Evolutionary conservation across 2,113 vertebrate genomes (phyloP).

Genomic region (Chloropsis hardwickii): DNA sequence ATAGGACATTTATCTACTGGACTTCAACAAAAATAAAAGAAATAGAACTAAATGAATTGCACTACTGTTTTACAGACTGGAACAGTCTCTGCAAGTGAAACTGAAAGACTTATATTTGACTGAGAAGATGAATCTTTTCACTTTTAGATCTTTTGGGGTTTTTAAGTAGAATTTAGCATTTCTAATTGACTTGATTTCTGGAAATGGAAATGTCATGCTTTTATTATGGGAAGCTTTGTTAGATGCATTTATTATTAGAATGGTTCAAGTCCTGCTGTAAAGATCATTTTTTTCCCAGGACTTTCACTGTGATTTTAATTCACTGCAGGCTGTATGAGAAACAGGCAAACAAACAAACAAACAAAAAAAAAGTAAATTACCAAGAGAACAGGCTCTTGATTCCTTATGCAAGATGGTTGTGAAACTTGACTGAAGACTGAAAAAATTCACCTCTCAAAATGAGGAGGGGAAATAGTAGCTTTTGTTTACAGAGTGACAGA

Average conservation of each 20-base stretch:
- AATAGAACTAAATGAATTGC: slow-evolving; percentile 86
- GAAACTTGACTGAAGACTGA: slow-evolving; percentile 69
- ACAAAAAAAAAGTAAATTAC: background rate
- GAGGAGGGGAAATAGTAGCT: slow-evolving; percentile 41
- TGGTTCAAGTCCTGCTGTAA: slow-evolving; percentile 79
- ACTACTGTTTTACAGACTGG: slow-evolving; percentile 90
- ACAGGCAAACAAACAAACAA: background rate
- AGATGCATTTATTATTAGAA: slow-evolving; percentile 76
- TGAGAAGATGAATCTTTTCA: slow-evolving; percentile 76
- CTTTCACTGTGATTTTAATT: slow-evolving; percentile 92
- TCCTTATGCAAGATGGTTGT: slow-evolving; percentile 68
- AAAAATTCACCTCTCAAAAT: slow-evolving; percentile 65
- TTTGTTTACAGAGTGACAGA: slow-evolving; percentile 78
- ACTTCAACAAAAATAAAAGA: slow-evolving; percentile 75
- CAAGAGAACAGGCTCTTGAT: slow-evolving; percentile 71
- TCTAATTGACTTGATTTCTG: slow-evolving; percentile 79
- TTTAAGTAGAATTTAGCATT: slow-evolving; percentile 85
- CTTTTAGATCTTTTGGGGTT: slow-evolving; percentile 83
- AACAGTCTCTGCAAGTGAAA: slow-evolving; percentile 81
- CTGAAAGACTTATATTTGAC: slow-evolving; percentile 74
- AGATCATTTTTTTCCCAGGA: slow-evolving; percentile 83
- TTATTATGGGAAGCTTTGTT: slow-evolving; percentile 78
- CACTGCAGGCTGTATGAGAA: slow-evolving; percentile 72
- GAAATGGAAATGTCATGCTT: slow-evolving; percentile 74
- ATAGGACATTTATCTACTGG: slow-evolving; percentile 76